Conservation (phyloP, 2,113 vertebrate genomes). For the Hemicordylus capensis region DNA sequence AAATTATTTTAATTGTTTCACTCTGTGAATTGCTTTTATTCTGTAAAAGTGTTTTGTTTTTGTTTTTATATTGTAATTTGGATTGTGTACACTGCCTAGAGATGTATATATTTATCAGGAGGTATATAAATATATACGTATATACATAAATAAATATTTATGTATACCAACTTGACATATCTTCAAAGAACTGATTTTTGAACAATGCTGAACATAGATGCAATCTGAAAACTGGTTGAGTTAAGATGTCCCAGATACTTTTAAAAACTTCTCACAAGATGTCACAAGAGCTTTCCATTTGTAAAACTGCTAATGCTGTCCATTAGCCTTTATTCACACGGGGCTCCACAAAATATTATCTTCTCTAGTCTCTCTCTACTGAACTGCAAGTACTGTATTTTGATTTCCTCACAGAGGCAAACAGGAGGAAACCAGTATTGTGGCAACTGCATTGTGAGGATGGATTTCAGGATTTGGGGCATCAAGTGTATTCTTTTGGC, state of each 20-base stretch:
- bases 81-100: too few species aligned
- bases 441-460: background rate
- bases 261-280: background rate
- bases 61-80: too few species aligned
- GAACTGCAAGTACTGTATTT: too few species aligned
- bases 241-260: background rate
- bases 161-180: background rate
- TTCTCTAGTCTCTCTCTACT: too few species aligned
- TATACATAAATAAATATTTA: background rate
- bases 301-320: background rate
- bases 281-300: background rate
- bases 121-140: too few species aligned
- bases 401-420: background rate
- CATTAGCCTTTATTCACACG: background rate
- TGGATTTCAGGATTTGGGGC: background rate
- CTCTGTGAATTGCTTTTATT: too few species aligned
- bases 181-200: background rate
- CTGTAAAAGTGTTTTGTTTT: too few species aligned
- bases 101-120: too few species aligned
- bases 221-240: background rate
- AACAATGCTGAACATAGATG: background rate
- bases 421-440: background rate
- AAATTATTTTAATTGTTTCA: too few species aligned
- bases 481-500: too few species aligned
- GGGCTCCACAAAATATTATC: too few species aligned